phyloP scores from a whole-genome alignment of 1,140 invertebrate species.

The Matsumurasca onukii region DNA sequence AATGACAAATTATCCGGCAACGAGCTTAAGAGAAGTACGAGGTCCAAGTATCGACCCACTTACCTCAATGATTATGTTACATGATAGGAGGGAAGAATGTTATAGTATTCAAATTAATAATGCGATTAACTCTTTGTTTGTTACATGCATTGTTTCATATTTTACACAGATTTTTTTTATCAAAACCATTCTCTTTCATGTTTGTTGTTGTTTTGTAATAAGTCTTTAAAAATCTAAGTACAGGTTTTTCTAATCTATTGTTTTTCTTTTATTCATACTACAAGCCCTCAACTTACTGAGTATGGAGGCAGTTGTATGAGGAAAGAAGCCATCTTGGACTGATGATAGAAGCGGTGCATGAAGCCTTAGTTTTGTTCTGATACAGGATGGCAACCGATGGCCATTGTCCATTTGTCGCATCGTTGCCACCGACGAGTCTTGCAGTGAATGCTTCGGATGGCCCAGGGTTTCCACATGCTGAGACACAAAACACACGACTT shows the following conservation, averaged over 20 bases:
- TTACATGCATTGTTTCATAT: no score
- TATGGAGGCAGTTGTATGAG: conserved; percentile 57
- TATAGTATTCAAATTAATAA: no score
- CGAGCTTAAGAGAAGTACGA: neutral
- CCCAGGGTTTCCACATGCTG: conserved; percentile 44
- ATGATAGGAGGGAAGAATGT: neutral
- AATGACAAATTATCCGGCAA: neutral
- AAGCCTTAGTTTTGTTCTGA: conserved; percentile 52
- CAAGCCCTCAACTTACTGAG: no score
- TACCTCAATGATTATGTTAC: neutral
- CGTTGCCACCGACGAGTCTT: conserved; percentile 53
- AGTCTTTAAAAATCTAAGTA: no score
- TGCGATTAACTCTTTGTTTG: no score
- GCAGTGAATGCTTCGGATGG: conserved; percentile 47
- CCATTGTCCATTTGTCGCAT: conserved; percentile 55
- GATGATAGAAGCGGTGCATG: conserved; percentile 60
- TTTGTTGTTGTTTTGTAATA: no score
- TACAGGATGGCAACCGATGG: conserved; percentile 57
- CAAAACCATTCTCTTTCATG: no score
- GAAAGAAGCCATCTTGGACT: conserved; percentile 58
- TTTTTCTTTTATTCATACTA: no score
- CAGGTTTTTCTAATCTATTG: no score
- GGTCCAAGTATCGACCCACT: neutral
- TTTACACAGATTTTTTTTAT: no score
- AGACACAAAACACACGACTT: conserved; percentile 11